Base-by-base conservation (phyloP, 2,113 vertebrate genomes). In the Oenanthe melanoleuca region DNA sequence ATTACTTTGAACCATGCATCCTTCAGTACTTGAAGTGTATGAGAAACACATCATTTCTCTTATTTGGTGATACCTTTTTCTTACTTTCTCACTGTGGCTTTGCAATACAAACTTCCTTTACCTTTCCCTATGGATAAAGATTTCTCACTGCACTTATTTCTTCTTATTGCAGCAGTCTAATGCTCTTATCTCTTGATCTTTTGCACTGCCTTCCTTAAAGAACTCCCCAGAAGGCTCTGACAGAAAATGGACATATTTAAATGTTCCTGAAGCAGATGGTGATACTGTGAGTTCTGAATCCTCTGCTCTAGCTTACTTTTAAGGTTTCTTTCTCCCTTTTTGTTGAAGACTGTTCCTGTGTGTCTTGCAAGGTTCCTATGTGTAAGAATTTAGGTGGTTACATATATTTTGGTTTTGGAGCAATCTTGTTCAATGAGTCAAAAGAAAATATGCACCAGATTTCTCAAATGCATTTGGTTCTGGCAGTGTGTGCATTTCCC, bases 191-290 rank as follows among this genome's bases (percentile, higher is more conserved):
- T 97, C 80, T 97, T 95, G 31, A 73, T 78, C 77, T 97, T 94
- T 90, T 92, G 29, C 88, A n/a, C 22, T 82, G 56, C 82, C 92
- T 86, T 88, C 64, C 91, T 95, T 94, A 96, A 98, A 99, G 99
- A 98, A 97, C 92, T 98, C 98, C 86, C 98, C 98, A 96, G 98
- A 98, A 71, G 96, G 96, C 96, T 99, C 98, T 92, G 98, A 99
- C 97, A 98, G 98, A 95, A 99, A 99, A 96, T 99, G 99, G 99
- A 98, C 96, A 33, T 98, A 98, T 97, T 98, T 99, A 98, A 99
- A 98, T 97, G 97, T 99, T 92, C 99, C 99, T 23, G 99, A 99
- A 97, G 98, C 98, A 56, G 99, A 99, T 12, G 99, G 99, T 95
- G 99, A 99, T 97, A 99, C 99, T 98, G 99, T 99, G 98, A 99